phyloP scores from a whole-genome alignment of 2,113 vertebrate species.

The Hylia prasina region DNA sequence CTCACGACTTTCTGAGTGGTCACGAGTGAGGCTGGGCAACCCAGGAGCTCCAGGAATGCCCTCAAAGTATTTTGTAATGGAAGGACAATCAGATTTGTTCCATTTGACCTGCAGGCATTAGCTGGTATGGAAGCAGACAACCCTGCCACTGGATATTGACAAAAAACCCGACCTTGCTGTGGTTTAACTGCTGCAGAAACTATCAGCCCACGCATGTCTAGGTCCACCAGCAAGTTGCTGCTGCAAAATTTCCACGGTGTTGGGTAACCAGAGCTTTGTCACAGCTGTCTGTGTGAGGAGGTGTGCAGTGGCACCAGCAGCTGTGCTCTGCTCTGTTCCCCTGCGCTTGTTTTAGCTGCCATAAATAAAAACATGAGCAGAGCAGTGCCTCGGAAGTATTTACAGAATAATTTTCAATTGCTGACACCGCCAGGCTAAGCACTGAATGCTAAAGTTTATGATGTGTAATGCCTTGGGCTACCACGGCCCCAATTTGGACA shows the following conservation, averaged over 20 bases:
- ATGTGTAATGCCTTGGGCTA: conserved; percentile 73
- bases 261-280: background rate
- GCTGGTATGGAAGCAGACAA: background rate
- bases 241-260: background rate
- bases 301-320: background rate
- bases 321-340: background rate
- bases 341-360: conserved; percentile 51
- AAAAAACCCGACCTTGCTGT: background rate
- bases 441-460: conserved; percentile 77
- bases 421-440: conserved; percentile 18
- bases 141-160: background rate
- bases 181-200: background rate
- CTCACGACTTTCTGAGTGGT: rapidly evolving
- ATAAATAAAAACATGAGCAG: conserved; percentile 71
- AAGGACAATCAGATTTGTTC: background rate
- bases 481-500: conserved; percentile 75
- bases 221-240: background rate
- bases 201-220: background rate
- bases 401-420: conserved; percentile 67
- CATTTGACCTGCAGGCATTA: background rate
- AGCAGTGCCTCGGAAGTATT: conserved; percentile 43
- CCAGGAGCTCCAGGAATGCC: background rate
- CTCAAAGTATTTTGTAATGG: background rate
- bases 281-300: background rate
- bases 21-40: rapidly evolving